Conservation (phyloP, 2,113 vertebrate genomes). For the Ochotona princeps region DNA sequence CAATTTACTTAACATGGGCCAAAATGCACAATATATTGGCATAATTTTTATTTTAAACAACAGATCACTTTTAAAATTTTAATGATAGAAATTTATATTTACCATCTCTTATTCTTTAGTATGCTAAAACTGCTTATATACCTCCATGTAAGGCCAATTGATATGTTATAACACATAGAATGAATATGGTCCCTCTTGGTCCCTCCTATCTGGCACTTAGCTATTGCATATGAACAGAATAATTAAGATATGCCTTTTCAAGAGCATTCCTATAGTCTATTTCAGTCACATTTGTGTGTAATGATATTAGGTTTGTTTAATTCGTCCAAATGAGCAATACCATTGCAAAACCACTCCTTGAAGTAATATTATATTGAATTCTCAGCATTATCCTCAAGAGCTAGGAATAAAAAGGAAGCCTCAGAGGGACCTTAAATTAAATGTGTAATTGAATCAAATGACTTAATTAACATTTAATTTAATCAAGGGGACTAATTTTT, state of each 20-base stretch:
- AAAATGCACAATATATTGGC: not conserved
- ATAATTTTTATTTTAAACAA: not conserved
- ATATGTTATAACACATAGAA: not conserved
- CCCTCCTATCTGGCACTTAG: not conserved
- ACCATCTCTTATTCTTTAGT: not conserved
- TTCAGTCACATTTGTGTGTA: not conserved
- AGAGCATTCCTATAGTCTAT: not conserved
- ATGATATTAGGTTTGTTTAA: not conserved
- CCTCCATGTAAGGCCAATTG: not conserved
- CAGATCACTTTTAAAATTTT: not conserved
- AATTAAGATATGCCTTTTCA: not conserved
- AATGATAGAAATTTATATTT: not conserved
- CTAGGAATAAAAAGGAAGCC: constrained; percentile 21
- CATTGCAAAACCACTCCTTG: not conserved
- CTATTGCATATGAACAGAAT: not conserved
- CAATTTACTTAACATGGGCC: not conserved
- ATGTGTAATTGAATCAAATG: constrained; percentile 10
- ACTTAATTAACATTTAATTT: too few species aligned
- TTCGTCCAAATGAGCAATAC: not conserved
- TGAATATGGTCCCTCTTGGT: not conserved
- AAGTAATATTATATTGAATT: not conserved
- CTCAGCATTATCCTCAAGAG: not conserved
- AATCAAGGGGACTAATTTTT: not conserved
- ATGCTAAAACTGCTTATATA: not conserved
- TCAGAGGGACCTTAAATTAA: constrained; percentile 21